These are phyloP conservation scores for Leptopilina clavipes DNA, from an alignment of 1,140 invertebrate genomes.

Conservation along the genomic window DNA sequence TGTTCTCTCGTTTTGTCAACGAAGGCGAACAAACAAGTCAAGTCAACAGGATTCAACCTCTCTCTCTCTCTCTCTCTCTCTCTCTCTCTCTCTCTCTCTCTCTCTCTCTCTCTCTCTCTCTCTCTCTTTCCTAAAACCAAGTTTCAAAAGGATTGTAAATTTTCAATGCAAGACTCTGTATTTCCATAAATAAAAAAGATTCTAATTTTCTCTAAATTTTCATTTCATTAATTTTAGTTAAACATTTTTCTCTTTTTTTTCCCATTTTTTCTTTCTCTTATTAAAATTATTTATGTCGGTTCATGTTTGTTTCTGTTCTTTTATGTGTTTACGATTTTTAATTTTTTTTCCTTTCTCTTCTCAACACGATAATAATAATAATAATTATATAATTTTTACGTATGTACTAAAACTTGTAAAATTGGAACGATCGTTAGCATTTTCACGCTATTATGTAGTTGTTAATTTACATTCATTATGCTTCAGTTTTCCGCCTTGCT, in stretches of 20 bases:
- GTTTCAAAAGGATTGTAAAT: not conserved
- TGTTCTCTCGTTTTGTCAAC: not conserved
- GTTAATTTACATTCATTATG: not conserved
- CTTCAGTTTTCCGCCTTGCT: not conserved
- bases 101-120: too few species aligned
- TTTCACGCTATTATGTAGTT: not conserved
- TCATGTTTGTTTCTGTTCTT: too few species aligned
- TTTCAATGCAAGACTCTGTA: not conserved
- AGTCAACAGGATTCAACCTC: not conserved
- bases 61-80: too few species aligned
- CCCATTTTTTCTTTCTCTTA: too few species aligned
- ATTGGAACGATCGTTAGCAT: not conserved
- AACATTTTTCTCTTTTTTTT: too few species aligned
- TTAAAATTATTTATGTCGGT: too few species aligned
- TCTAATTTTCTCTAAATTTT: not conserved
- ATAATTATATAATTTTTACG: not conserved
- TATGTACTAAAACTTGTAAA: not conserved
- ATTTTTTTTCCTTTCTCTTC: too few species aligned
- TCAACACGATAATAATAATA: too few species aligned
- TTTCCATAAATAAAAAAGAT: not conserved
- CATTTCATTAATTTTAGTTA: too few species aligned
- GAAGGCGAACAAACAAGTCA: not conserved
- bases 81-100: too few species aligned
- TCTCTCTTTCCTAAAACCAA: not conserved
- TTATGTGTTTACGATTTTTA: too few species aligned